These are phyloP conservation scores for Dromas ardeola DNA, from an alignment of 2,113 vertebrate species.

Conservation along the genomic window DNA sequence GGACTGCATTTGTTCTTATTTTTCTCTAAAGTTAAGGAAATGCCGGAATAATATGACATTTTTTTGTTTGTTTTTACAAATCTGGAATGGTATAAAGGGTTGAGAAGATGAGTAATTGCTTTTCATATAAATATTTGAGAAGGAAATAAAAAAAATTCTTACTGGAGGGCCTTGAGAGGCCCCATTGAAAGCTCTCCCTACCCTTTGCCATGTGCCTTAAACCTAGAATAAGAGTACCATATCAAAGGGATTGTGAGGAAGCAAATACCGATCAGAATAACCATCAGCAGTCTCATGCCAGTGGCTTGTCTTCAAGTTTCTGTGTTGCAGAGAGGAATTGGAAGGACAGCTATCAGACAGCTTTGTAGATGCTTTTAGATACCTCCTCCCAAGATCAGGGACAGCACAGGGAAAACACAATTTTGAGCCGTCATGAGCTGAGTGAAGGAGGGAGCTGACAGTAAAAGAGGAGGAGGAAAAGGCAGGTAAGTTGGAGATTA, in stretches of 20 bases:
- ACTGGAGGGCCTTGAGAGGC: neutral
- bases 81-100: neutral
- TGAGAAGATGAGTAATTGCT: neutral
- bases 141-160: neutral
- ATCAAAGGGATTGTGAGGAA: neutral
- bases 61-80: neutral
- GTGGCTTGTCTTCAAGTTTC: neutral
- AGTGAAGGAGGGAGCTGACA: neutral
- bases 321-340: neutral
- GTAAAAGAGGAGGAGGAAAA: neutral
- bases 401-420: neutral
- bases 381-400: neutral
- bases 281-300: neutral
- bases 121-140: neutral
- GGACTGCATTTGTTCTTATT: neutral
- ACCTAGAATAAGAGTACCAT: neutral
- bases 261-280: neutral
- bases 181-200: neutral
- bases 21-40: neutral
- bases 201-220: neutral
- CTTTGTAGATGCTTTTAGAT: neutral
- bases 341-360: neutral
- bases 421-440: neutral
- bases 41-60: neutral
- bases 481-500: neutral